phyloP scores from a whole-genome alignment of 2,113 vertebrate genomes.

The Trematomus loennbergii region DNA sequence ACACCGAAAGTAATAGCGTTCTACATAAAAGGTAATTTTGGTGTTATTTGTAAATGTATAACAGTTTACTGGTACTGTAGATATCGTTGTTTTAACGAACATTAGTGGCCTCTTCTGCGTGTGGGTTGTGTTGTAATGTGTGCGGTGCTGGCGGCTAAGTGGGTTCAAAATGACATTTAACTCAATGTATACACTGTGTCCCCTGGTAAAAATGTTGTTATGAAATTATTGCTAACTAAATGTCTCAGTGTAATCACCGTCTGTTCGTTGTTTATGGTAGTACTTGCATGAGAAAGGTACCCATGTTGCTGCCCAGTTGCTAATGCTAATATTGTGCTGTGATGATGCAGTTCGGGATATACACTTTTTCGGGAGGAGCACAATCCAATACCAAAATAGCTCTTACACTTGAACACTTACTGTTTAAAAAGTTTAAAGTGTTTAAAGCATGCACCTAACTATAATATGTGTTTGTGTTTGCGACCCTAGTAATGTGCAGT shows the following conservation, averaged over 20 bases:
- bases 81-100: conserved; percentile 48
- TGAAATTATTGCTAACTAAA: rapidly evolving
- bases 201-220: background rate
- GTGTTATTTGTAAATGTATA: background rate
- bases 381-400: background rate
- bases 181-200: background rate
- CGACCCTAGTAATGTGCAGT: background rate
- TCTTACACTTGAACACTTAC: background rate
- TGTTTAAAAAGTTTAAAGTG: background rate
- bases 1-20: background rate
- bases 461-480: background rate
- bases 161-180: background rate
- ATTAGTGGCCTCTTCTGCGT: conserved; percentile 38
- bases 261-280: background rate
- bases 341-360: conserved; percentile 28
- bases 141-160: background rate
- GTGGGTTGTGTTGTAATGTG: conserved; percentile 1
- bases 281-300: background rate
- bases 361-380: background rate
- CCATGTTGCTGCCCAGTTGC: conserved; percentile 25
- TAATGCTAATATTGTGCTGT: conserved; percentile 62
- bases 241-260: background rate
- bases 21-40: conserved; percentile 58
- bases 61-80: background rate
- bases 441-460: background rate